Evolutionary conservation across 1,140 invertebrate species (phyloP), one percentile per base, ranked within the genome.

Genomic region (Micrasema minimum): DNA sequence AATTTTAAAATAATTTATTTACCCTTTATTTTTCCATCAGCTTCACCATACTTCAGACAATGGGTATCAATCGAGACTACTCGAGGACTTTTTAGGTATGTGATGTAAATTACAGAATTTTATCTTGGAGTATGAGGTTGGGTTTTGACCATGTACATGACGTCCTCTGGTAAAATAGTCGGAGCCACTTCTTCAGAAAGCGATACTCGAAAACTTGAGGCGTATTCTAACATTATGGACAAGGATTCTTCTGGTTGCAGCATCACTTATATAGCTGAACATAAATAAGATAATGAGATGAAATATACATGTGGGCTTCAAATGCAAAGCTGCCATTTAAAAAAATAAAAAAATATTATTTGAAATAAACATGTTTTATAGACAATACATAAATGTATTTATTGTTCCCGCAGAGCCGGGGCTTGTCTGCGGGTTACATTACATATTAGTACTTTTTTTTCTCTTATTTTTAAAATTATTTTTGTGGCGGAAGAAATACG

Each of bases 241-340:
- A 9, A 90, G 79, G 22, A 91, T 87, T 0, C 89, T 85, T 14
- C 87, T 79, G 11, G 85, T 83, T 0, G 87, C 87, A 1, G 88
- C 88, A 79, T 91, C 90, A 20, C 85, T 87, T 1, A 90, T 82
- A 74, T 90, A 90, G 10, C 88, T 78, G 68, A 85, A 88, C 7
- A 80, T 79, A 1, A 71, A 57, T 57, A 14, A 18, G 1, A 2
- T 51, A 50, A 48, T 10, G 10, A n/a, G 6, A 9, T 26, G n/a
- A 57, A 16, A 26, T n/a, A n/a, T n/a, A n/a, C n/a, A n/a, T n/a
- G n/a, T n/a, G n/a, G n/a, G n/a, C n/a, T n/a, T n/a, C n/a, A n/a
- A n/a, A 1, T 7, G 10, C 38, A 41, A 41, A 41, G 41, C 41
- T n/a, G 12, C 41, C 41, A 12, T 0, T n/a, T n/a, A n/a, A n/a